Evolutionary conservation across 2,888 invertebrate genomes (phyloP).

Genomic region (Stramonita haemastoma): DNA sequence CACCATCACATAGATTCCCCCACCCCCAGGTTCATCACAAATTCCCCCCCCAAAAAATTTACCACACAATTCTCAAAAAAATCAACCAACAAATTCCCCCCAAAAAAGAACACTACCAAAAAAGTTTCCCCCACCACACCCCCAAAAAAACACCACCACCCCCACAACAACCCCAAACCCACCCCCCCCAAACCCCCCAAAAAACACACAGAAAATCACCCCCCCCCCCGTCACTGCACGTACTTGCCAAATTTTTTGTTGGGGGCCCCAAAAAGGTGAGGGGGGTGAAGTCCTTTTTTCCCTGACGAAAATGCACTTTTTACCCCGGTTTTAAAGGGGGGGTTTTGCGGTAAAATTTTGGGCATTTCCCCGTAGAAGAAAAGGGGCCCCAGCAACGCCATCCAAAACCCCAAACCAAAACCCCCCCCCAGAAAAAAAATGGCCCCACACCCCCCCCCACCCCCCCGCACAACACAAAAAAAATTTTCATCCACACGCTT

Average conservation of each 20-base stretch:
- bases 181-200: neutral
- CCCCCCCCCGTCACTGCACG: neutral
- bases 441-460: too few relatives aligned
- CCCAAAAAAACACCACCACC: too few relatives aligned
- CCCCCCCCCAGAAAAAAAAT: too few relatives aligned
- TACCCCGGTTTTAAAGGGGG: constrained; percentile 54
- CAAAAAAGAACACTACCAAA: too few relatives aligned
- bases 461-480: neutral
- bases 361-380: constrained; percentile 54
- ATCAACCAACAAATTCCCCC: too few relatives aligned
- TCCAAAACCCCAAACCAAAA: constrained; percentile 53
- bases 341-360: constrained; percentile 51
- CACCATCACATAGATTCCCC: too few relatives aligned
- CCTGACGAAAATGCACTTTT: constrained; percentile 49
- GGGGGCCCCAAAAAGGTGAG: constrained; percentile 54
- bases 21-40: too few relatives aligned
- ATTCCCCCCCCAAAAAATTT: too few relatives aligned
- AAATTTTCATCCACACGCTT: too few relatives aligned
- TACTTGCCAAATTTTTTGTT: constrained; percentile 50
- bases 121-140: too few relatives aligned
- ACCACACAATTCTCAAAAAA: too few relatives aligned
- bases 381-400: constrained; percentile 49
- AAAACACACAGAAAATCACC: neutral
- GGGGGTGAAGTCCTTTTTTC: constrained; percentile 54
- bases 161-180: neutral